Conservation (phyloP, 2,113 vertebrate genomes). For the Choloepus hoffmanni region DNA sequence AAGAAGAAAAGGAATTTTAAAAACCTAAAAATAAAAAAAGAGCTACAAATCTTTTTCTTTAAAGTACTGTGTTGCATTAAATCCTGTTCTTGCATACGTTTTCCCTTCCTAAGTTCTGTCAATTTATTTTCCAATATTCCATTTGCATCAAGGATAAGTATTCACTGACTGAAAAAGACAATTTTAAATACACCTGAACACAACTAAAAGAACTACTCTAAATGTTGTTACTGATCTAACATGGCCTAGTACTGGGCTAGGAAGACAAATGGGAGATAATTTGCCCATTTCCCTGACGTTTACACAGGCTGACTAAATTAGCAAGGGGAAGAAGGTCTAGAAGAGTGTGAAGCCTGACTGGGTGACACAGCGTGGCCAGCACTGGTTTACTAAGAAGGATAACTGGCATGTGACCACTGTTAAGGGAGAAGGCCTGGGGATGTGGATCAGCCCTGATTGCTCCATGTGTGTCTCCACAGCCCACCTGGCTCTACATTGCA, state of each 20-base stretch:
- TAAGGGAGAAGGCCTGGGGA: background rate
- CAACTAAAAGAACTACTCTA: background rate
- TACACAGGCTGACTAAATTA: background rate
- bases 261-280: background rate
- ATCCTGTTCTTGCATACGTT: background rate
- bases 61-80: background rate
- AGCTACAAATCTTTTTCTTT: conserved; percentile 17
- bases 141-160: background rate
- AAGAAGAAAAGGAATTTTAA: background rate
- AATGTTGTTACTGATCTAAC: background rate
- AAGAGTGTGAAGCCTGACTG: background rate
- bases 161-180: background rate
- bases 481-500: background rate
- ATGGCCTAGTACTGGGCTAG: background rate
- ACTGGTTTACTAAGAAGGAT: background rate
- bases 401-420: background rate
- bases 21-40: background rate
- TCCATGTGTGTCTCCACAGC: background rate
- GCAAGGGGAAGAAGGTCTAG: background rate
- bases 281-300: background rate
- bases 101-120: background rate
- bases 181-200: background rate
- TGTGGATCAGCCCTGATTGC: background rate
- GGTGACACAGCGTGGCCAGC: background rate
- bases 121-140: conserved; percentile 11